Base-by-base conservation (phyloP, 2,113 vertebrate genomes). In the Rattus norvegicus region DNA sequence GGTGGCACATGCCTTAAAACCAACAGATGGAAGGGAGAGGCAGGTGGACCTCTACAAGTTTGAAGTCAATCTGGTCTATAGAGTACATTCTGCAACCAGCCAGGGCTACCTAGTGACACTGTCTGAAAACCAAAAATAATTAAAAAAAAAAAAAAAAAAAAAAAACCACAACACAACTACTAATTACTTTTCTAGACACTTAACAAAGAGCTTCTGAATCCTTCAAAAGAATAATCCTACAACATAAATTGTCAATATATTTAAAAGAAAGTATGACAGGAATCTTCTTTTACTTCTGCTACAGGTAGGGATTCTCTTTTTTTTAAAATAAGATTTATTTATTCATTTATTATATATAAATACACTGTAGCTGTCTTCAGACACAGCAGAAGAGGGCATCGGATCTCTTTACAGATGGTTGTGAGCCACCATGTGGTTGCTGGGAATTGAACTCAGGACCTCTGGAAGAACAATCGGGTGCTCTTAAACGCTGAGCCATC, bases 211-310 rank as follows among this genome's bases (percentile, higher is more conserved):
- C 79, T 39, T 95, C 56, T 83, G 16, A 91, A 83, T 90, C 12
- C 17, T 70, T 73, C 80, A 75, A 95, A 92, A 90, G 28, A 93
- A 65, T 83, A 96, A 95, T 59, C 86, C 87, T 39, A 19, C 49
- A 93, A 92, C 28, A 88, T 65, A 80, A 65, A 87, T 11, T 83
- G 30, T 88, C 67, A 73, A 49, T 69, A 26, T 22, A 65, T 81
- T 90, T 87, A 79, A 81, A 47, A 88, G 88, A 91, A 95, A 93
- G 14, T 80, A 28, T 83, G 56, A 61, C 33, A 39, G 7, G 36
- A 28, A 63, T 63, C 11, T 59, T 81, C 80, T 83, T 61, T 61
- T 63, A 65, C 1, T 59, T 63, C 3, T 65, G 39, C 59, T 28
- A 43, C 6, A 84, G 24, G 43, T 86, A 5, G 24, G 19, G 1